Conservation (phyloP, 2,888 invertebrate species). For the Argyresthia goedartella region DNA sequence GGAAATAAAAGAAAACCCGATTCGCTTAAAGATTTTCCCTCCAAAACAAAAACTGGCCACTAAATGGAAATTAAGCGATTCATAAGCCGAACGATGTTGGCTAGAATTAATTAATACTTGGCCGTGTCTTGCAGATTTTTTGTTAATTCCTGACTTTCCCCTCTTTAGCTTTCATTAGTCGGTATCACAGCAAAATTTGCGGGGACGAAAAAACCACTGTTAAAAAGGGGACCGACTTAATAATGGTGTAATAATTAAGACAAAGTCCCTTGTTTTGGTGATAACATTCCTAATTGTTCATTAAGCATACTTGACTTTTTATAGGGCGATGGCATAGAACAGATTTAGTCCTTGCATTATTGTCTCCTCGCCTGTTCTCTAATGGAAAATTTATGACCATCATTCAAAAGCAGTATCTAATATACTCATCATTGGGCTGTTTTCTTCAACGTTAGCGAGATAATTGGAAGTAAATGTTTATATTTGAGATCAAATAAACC, state of each 20-base stretch:
- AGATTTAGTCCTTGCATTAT: too few relatives aligned
- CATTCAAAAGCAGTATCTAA: too few relatives aligned
- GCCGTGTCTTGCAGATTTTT: constrained; percentile 50
- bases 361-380: too few relatives aligned
- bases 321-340: constrained; percentile 32
- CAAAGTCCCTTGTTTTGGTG: constrained; percentile 51
- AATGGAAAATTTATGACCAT: too few relatives aligned
- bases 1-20: constrained; percentile 45
- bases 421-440: too few relatives aligned
- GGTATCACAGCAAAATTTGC: constrained; percentile 32
- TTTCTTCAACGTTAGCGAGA: too few relatives aligned
- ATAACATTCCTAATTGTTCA: constrained; percentile 57
- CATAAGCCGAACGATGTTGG: constrained; percentile 50
- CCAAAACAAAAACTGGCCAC: constrained; percentile 35
- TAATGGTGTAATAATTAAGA: constrained; percentile 66
- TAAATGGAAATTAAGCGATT: constrained; percentile 64
- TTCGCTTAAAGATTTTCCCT: constrained; percentile 36
- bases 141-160: constrained; percentile 17
- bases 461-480: too few relatives aligned
- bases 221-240: constrained; percentile 40
- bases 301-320: constrained; percentile 46
- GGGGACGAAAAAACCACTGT: constrained; percentile 26
- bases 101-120: constrained; percentile 61
- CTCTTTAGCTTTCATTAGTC: constrained; percentile 39
- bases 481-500: too few relatives aligned